Base-by-base conservation (phyloP, 2,888 invertebrate species). In the Scaptomyza cyrtandrae region DNA sequence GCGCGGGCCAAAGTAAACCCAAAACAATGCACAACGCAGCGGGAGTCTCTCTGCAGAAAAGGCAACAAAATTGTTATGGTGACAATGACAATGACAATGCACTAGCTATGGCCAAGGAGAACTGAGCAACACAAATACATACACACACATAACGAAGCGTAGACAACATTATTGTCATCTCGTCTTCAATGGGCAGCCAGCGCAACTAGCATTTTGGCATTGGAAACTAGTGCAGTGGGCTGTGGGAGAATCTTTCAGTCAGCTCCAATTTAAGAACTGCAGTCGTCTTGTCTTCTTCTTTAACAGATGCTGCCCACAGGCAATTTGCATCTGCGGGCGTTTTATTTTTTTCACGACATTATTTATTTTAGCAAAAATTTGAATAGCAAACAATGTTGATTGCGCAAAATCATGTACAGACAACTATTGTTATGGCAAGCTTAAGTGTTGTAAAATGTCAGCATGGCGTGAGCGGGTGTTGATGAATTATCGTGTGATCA, bases 11-110 rank as follows among this genome's bases (percentile, higher is more conserved):
- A 41, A 57, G 29, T 43, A 27, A 54, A 16, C 45, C 41, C 49
- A 24, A 48, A 53, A 75, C 74, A 75, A 75, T 62, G 52, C 75
- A 67, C 58, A 62, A 48, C 75, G 43, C 74, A 75, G 74, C 74
- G 74, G 74, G 74, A 43, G 58, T 41, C 61, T 27, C 61, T 19
- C 54, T 55, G 55, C 52, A 71, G 56, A 55, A 71, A 80, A 71
- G 71, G 71, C 75, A 79, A 71, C 74, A 77, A 83, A 83, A 85
- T 85, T 83, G 83, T 79, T 86, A 77, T 81, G 84, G 84, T 78
- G 82, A 80, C 84, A 84, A 86, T 86, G 80, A 73, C 80, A 80
- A 71, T 80, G 78, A 68, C 71, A 68, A 65, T 53, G 48, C 70
- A 78, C 73, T 56, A 59, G 37, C 71, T 43, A 53, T 44, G 37